These are phyloP conservation scores for Cataglyphis albicans DNA, from an alignment of 2,888 invertebrate species.

Conservation along the genomic window DNA sequence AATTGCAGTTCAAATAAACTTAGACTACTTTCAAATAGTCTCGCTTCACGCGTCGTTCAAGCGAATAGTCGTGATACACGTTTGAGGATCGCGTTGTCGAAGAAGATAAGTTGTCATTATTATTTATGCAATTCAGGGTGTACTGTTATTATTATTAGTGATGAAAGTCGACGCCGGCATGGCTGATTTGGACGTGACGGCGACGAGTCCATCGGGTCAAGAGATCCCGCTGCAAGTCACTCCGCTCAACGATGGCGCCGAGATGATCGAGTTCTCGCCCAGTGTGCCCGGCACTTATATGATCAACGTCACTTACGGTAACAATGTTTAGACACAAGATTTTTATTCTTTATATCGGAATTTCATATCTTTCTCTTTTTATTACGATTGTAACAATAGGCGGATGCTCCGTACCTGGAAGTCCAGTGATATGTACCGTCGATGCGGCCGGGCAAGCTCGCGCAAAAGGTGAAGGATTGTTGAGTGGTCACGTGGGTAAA, in stretches of 20 bases:
- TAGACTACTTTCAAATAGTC: constrained; percentile 82
- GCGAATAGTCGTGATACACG: constrained; percentile 48
- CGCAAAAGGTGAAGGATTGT: constrained; percentile 88
- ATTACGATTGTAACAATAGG: constrained; percentile 68
- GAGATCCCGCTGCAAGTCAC: constrained; percentile 93
- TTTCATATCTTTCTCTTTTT: background rate
- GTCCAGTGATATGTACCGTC: constrained; percentile 88
- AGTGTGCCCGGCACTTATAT: constrained; percentile 92
- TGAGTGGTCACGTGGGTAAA: constrained; percentile 86
- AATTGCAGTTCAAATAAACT: constrained; percentile 74
- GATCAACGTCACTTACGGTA: constrained; percentile 89
- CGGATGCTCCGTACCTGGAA: constrained; percentile 84
- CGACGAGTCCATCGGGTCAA: constrained; percentile 95
- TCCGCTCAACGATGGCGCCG: constrained; percentile 89
- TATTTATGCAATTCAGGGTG: background rate
- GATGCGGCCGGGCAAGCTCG: constrained; percentile 88
- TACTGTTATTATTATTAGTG: constrained; percentile 87
- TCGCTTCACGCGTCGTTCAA: constrained; percentile 47
- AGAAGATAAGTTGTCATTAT: background rate
- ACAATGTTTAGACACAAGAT: background rate
- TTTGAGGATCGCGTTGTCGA: background rate
- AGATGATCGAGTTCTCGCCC: constrained; percentile 94
- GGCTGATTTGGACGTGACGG: constrained; percentile 94
- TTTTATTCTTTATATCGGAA: background rate
- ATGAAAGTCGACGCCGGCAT: constrained; percentile 93